Conservation (phyloP, 2,888 invertebrate genomes). For the Actias luna region DNA sequence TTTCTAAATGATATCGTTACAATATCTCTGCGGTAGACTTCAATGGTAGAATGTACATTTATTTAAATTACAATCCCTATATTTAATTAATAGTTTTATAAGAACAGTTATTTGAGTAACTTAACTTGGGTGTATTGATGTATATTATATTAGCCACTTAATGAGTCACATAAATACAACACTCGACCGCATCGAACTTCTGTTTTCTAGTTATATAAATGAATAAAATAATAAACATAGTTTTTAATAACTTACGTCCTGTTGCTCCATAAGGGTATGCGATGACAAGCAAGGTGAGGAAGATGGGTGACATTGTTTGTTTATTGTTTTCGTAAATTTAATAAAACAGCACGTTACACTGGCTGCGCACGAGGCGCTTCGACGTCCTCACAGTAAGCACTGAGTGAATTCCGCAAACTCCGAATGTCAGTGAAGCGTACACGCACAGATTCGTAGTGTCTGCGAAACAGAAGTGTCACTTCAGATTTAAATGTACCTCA, state of each 20-base stretch:
- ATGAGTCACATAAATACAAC: background rate
- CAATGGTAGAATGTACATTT: too few species aligned
- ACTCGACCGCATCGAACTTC: background rate
- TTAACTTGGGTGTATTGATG: too few species aligned
- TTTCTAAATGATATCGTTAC: too few species aligned
- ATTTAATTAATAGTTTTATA: too few species aligned
- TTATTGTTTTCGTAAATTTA: background rate
- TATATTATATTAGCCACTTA: background rate
- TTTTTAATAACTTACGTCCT: constrained; percentile 20
- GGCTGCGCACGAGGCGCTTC: background rate
- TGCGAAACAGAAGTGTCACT: background rate
- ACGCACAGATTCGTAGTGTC: background rate
- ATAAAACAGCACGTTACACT: background rate
- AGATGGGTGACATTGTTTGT: background rate
- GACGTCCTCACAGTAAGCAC: background rate
- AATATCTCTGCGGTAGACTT: too few species aligned
- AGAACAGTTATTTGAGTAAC: too few species aligned
- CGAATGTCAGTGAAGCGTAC: too few species aligned
- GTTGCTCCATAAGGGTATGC: background rate
- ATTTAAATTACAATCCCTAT: too few species aligned
- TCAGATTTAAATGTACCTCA: background rate
- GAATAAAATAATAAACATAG: background rate
- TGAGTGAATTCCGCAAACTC: background rate
- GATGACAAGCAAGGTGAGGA: background rate
- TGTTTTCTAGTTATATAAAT: background rate